Evolutionary conservation across 2,113 vertebrate genomes (phyloP).

Genomic region (Camelus dromedarius): DNA sequence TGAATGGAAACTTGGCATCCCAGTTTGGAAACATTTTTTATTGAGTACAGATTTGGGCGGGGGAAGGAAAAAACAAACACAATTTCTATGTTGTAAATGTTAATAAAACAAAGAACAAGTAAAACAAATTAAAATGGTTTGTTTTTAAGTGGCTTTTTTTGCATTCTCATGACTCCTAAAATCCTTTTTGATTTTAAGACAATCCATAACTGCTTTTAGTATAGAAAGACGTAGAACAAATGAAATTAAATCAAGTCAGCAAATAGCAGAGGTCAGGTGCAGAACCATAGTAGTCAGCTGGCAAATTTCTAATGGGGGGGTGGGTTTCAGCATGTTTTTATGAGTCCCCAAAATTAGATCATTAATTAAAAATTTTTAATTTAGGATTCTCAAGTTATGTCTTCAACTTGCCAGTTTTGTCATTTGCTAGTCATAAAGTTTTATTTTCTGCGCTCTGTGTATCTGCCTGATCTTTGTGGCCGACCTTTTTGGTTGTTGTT

Average conservation of each 20-base stretch:
- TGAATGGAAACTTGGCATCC: constrained; percentile 84
- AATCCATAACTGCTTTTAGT: constrained; percentile 58
- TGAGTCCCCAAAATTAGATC: not conserved
- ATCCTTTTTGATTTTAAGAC: constrained; percentile 67
- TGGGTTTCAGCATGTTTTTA: not conserved
- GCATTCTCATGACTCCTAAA: constrained; percentile 83
- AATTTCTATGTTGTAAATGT: constrained; percentile 85
- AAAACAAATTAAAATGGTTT: constrained; percentile 82
- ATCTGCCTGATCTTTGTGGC: not conserved
- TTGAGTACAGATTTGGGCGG: constrained; percentile 82
- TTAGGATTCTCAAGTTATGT: not conserved
- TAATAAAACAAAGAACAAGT: constrained; percentile 77
- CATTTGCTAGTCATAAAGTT: constrained; percentile 48
- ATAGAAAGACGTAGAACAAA: constrained; percentile 32
- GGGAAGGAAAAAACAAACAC: constrained; percentile 79
- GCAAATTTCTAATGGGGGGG: not conserved
- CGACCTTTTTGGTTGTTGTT: not conserved
- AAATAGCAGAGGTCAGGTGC: not conserved
- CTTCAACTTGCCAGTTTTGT: not conserved
- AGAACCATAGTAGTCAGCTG: not conserved
- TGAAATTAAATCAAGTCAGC: constrained; percentile 41
- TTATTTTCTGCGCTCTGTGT: not conserved
- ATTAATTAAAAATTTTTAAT: constrained; percentile 58
- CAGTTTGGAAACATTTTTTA: constrained; percentile 85
- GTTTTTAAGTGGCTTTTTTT: constrained; percentile 72